Base-by-base conservation (phyloP, 2,888 invertebrate genomes). In the Stenodera caucasica region DNA sequence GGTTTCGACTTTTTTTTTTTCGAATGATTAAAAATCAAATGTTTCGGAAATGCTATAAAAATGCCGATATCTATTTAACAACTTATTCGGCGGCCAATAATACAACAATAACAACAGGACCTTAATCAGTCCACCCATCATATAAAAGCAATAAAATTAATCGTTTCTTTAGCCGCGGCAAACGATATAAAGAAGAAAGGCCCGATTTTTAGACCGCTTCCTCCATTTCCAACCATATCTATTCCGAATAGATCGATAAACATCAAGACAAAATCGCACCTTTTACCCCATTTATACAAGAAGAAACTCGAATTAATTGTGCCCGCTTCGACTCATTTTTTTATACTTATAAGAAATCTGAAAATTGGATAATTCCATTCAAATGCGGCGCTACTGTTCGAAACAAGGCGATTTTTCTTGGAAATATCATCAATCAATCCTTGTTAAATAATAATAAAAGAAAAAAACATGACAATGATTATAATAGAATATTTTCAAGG, bases 51-150 rank as follows among this genome's bases (percentile, higher is more conserved):
- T 70, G 67, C 65, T 70, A 45, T 45, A 73, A 74, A 72, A 73
- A 70, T 64, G 71, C 74, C 74, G 73, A 75, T 75, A 73, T 72
- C 74, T 72, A 70, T 73, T 74, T 75, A 75, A 75, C 74, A 75
- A 73, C 75, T 75, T 74, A 75, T 72, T 75, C 72, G 66, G 66
- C 58, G 64, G 67, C 57, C 67, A 55, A 59, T 59, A 60, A 57
- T 55, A 49, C 12, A 49, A 11, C 26, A 14, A 8, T 15, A 45
- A 58, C 59, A 61, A 57, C 59, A 57, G 60, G 57, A 51, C 49
- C 60, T 53, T 57, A 61, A 61, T 55, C 49, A 21, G 35, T 5
- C 29, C 45, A 11, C 11, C 21, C 23, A 45, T 45, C 45, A 45
- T 49, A 49, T 33, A 29, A 55, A 59, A 68, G 67, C 67, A 70